Percentiles rank a stretch among this genome's conserved stretches.
Conservation (phyloP, 2,797 vertebrate species). For the Poecilia gillii region DNA sequence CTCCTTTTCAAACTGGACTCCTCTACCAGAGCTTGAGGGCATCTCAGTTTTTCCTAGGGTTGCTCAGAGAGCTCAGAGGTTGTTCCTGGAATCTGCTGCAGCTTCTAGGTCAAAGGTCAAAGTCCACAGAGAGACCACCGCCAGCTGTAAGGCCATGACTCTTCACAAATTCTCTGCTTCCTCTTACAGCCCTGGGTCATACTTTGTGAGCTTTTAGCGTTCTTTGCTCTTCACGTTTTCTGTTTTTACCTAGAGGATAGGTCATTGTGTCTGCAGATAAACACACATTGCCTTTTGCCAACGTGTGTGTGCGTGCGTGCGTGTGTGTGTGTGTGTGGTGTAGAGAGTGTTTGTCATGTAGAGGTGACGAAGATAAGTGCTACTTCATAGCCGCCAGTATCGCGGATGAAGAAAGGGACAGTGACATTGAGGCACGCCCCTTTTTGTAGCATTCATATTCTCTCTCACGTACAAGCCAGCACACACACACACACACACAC, state of each 20-base stretch:
- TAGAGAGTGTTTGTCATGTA: constrained; percentile 29
- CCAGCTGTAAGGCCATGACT: background rate
- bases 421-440: constrained; percentile 37
- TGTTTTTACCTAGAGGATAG: constrained; percentile 23
- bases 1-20: background rate
- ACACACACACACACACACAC: constrained; percentile 19
- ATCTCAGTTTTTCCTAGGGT: background rate
- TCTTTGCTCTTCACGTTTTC: constrained; percentile 12
- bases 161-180: background rate
- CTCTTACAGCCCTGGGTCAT: background rate
- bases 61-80: background rate
- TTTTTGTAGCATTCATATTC: constrained; percentile 31
- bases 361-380: constrained; percentile 51
- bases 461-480: constrained; percentile 21
- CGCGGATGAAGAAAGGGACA: constrained; percentile 54
- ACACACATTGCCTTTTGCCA: constrained; percentile 11
- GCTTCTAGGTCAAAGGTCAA: background rate
- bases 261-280: constrained; percentile 34
- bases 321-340: too few relatives aligned
- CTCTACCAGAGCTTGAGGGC: background rate
- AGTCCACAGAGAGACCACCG: background rate
- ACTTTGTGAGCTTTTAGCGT: background rate
- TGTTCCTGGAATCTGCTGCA: too few relatives aligned
- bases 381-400: constrained; percentile 41
- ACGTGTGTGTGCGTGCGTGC: background rate